Evolutionary conservation across 2,797 vertebrate genomes (phyloP), one percentile per base, ranked within the genome.

Genomic region (Todus mexicanus): DNA sequence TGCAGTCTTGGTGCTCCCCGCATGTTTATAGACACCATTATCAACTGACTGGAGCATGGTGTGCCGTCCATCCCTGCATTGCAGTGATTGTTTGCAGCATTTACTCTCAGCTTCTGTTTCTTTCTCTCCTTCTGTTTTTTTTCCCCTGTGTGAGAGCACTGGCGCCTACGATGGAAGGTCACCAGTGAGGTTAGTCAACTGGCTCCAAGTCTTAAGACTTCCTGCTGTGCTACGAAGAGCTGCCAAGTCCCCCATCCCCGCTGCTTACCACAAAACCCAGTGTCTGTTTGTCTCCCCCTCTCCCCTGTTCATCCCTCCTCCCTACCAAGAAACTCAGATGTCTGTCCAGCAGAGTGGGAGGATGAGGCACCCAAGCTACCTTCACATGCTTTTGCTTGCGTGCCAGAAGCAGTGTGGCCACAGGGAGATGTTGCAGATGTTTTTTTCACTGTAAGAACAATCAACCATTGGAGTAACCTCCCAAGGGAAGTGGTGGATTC

Each of bases 201-300:
- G 33, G 50, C 93, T 93, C 84, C 76, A 63, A 86, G 51, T 66
- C 81, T 78, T 51, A 70, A 92, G 76, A 45, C 87, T 88, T 95
- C 89, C 89, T 91, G 90, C 93, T 94, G 66, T 83, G 66, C 93
- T 91, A 5, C 8, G 0, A 78, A 25, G 82, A 78, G 84, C 87
- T 95, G 93, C 92, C 93, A 94, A 92, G 59, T 59, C 40, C 37
- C 54, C 87, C 69, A 75, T 94, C 87, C 82, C 76, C 0, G 0
- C 78, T 63, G 73, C 81, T 96, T 59, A 89, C 93, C 92, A 89
- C 92, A 95, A 93, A 93, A 31, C 37, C 60, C 51, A 47, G 48
- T 56, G 76, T 69, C 66, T 90, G 48, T 73, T 81, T 89, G 59
- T 50, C 82, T 94, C 88, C 50, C 29, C 66, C 29, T 72, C n/a